Percentiles rank a stretch among this genome's conserved stretches.
Conservation (phyloP, 2,888 invertebrate species). For the Drosophila basisetae region DNA sequence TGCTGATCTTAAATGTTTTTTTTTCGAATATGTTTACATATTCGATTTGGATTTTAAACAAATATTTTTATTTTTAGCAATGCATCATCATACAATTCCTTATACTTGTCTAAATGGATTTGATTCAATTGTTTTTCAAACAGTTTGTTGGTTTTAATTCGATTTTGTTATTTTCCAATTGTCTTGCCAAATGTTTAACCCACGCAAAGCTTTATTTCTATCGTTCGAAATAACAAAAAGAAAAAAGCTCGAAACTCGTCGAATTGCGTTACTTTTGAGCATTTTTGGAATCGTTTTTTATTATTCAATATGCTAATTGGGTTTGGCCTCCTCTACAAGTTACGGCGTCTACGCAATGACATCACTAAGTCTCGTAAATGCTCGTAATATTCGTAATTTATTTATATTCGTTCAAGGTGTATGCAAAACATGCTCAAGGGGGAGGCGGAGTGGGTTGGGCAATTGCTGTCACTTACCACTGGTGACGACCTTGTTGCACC, state of each 20-base stretch:
- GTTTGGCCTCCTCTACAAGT: constrained; percentile 36
- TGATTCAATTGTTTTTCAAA: constrained; percentile 11
- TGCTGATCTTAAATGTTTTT: not conserved
- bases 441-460: not conserved
- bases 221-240: constrained; percentile 15
- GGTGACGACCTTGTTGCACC: constrained; percentile 83
- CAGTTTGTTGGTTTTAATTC: constrained; percentile 6
- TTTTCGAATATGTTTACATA: not conserved
- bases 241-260: not conserved
- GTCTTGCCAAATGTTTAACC: constrained; percentile 29
- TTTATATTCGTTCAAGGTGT: constrained; percentile 31
- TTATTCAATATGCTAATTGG: constrained; percentile 64
- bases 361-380: constrained; percentile 56
- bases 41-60: not conserved
- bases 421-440: constrained; percentile 19
- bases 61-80: constrained; percentile 14
- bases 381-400: constrained; percentile 20
- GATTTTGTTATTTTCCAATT: constrained; percentile 1
- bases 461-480: constrained; percentile 72
- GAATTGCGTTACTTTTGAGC: constrained; percentile 18
- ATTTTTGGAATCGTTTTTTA: constrained; percentile 18
- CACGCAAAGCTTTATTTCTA: constrained; percentile 43
- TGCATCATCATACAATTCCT: constrained; percentile 5
- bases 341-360: constrained; percentile 63
- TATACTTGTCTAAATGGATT: constrained; percentile 1